Evolutionary conservation across 2,113 vertebrate species (phyloP), one percentile per base, ranked within the genome.

Genomic region (Abramis brama): DNA sequence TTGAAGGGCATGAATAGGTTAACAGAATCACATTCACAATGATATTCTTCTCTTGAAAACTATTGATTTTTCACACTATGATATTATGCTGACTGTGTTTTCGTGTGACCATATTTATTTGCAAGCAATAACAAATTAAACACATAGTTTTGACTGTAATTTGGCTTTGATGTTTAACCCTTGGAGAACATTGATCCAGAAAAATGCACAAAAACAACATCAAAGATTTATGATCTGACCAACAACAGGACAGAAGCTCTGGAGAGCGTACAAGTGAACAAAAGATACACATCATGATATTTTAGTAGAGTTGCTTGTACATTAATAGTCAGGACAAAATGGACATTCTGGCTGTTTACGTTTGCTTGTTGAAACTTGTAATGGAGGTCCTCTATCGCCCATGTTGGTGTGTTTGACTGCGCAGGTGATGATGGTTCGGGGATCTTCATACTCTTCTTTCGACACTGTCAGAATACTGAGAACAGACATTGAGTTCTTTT

Each of bases 401-500:
- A 55, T 81, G 52, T 43, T 21, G 13, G n/a, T 57, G 27, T 87
- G 43, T 36, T 30, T 73, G 43, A 84, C 74, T 2, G 82, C 45
- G 6, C 60, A 84, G 11, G 10, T 55, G 43, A 85, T 12, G 10
- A 0, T 0, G 3, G 2, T 19, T 27, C 3, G 1, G 3, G 1
- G 5, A 8, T 11, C 1, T 2, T 47, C 3, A 15, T 52, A 64
- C 6, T 45, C n/a, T 6, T 60, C 0, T 36, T 43, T 36, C 5
- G 45, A 5, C 10, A 85, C n/a, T 27, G n/a, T 76, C 21, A 85
- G 50, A 21, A 52, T 52, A 30, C 82, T 87, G 82, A 87, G 23
- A 60, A 85, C 82, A 66, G 77, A 79, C 17, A 1, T 27, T 21
- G 23, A 43, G 21, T 81, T 12, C 0, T 75, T 6, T 3, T 3